Conservation (phyloP, 2,888 invertebrate genomes). For the Drosophila greeni region DNA sequence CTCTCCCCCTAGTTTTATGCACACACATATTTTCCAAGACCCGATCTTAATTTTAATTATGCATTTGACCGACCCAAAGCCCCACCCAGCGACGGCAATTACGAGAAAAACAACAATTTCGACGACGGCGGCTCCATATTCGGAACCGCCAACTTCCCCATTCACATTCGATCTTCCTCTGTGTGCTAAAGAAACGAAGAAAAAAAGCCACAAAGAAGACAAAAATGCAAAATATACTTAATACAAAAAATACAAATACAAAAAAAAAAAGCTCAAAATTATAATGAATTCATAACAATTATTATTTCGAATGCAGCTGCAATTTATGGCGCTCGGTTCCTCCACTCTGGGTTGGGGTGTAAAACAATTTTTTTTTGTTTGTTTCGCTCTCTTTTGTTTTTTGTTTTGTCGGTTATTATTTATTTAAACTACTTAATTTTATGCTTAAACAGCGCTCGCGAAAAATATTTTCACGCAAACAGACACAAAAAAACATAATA, state of each 20-base stretch:
- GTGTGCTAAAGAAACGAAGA: slow-evolving; percentile 27
- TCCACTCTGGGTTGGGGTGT: slow-evolving; percentile 22
- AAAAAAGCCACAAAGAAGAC: slow-evolving; percentile 52
- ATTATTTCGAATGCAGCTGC: slow-evolving; percentile 44
- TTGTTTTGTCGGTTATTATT: slow-evolving; percentile 41
- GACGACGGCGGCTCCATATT: slow-evolving; percentile 64
- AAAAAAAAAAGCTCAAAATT: slow-evolving; percentile 11
- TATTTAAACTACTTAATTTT: slow-evolving; percentile 73
- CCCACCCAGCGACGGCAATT: slow-evolving; percentile 27
- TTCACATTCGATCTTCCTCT: slow-evolving; percentile 71
- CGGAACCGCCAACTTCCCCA: slow-evolving; percentile 56
- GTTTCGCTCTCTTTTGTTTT: slow-evolving; percentile 20
- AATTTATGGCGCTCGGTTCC: slow-evolving; percentile 36
- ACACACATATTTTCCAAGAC: slow-evolving; percentile 5
- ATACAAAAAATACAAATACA: no score
- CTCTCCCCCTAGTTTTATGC: slow-evolving; percentile 1
- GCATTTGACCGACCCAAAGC: slow-evolving; percentile 12
- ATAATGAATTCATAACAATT: slow-evolving; percentile 41
- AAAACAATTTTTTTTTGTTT: slow-evolving; percentile 34
- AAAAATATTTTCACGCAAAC: slow-evolving; percentile 46
- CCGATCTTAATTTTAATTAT: slow-evolving; percentile 36
- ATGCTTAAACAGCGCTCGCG: slow-evolving; percentile 69
- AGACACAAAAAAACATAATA: slow-evolving; percentile 41
- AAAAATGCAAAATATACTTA: slow-evolving; percentile 12
- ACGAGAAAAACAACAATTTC: slow-evolving; percentile 14